Conservation (phyloP, 2,113 vertebrate species). For the Nothobranchius kuhntae region DNA sequence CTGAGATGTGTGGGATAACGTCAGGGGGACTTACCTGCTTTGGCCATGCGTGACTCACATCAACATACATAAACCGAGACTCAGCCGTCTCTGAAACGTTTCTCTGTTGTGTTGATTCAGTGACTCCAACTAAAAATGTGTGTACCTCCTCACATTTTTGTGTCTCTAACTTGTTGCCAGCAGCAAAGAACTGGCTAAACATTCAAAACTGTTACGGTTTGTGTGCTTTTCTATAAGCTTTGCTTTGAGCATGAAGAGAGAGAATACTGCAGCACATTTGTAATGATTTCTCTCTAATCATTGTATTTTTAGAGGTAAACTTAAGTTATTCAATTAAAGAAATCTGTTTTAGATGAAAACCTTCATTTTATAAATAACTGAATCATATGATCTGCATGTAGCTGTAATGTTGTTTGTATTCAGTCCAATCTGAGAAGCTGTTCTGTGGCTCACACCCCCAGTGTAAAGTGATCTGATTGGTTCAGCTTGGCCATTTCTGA, state of each 20-base stretch:
- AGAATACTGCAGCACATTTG: neutral
- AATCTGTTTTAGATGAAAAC: neutral
- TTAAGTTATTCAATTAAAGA: neutral
- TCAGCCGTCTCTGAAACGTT: too few relatives aligned
- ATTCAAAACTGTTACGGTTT: neutral
- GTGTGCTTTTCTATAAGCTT: too few relatives aligned
- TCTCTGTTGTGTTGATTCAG: too few relatives aligned
- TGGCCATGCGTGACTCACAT: too few relatives aligned
- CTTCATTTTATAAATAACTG: conserved; percentile 7
- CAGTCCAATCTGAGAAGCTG: conserved; percentile 49
- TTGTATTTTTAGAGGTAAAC: neutral
- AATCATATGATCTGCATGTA: conserved; percentile 26
- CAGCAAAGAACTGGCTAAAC: too few relatives aligned
- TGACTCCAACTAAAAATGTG: too few relatives aligned
- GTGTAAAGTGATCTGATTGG: conserved; percentile 52
- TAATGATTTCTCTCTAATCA: too few relatives aligned
- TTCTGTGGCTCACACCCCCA: conserved; percentile 47
- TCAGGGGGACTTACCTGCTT: too few relatives aligned
- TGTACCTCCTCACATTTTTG: too few relatives aligned
- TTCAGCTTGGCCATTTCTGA: conserved; percentile 21
- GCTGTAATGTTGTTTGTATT: conserved; percentile 32
- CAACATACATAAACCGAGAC: too few relatives aligned
- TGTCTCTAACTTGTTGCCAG: too few relatives aligned
- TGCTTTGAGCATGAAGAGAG: neutral
- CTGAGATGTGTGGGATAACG: too few relatives aligned